Evolutionary conservation across 1,140 invertebrate species (phyloP), one percentile per base, ranked within the genome.

Genomic region (Zaprionus vittiger): DNA sequence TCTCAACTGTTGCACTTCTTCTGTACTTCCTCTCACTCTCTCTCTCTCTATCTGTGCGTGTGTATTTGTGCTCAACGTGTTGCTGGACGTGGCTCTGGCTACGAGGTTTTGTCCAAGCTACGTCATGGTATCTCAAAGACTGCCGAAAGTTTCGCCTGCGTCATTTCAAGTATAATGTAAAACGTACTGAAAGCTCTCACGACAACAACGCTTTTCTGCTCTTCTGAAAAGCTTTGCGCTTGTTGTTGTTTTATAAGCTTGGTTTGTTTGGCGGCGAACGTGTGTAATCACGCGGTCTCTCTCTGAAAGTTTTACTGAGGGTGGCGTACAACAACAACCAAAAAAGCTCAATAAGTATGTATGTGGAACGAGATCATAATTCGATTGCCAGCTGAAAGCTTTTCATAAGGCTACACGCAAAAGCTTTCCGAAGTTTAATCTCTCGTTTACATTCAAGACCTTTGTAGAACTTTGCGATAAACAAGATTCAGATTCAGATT

Each of bases 71-170:
- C 17, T 7, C 17, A 49, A 49, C 17, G 47, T 52, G 47, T 52
- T 22, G 47, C 55, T 59, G 0, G 31, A 24, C 55, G 37, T 49
- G 24, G 37, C 44, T 73, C 12, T 56, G 47, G 22, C 54, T 75
- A 70, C 76, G 31, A 34, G 31, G 80, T 83, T 83, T 73, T 83
- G 81, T 83, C 77, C 68, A 63, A 65, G 67, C 81, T 83, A 83
- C 80, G 80, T 82, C 80, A 83, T 62, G 75, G 70, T 77, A 77
- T 73, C 64, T 77, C 68, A 69, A 61, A 59, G 81, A 83, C 81
- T 83, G 81, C 41, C 77, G 41, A 83, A 83, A 83, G 81, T 75
- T 80, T 44, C 15, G 76, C 31, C 67, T 76, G 47, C 75, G 75
- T 64, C 80, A 79, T 60, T 66, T 60, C 17, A 57, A 73, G 73